Conservation (phyloP, 2,888 invertebrate genomes). For the Orthonevra nobilis region DNA sequence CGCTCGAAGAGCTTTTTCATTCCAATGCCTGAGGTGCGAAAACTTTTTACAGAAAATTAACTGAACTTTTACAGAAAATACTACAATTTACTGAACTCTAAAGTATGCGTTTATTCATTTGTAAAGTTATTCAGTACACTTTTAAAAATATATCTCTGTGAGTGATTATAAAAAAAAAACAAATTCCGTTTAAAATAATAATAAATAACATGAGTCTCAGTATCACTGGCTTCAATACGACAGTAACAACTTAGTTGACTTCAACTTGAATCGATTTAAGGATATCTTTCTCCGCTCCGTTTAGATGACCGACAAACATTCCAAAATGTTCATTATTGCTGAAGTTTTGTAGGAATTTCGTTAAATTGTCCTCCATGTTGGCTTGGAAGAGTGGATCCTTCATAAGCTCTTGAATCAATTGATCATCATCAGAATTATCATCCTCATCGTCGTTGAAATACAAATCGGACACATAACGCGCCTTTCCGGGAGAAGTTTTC, state of each 20-base stretch:
- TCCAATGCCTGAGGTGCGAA: no score
- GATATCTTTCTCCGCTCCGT: slow-evolving; percentile 81
- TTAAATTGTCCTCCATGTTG: slow-evolving; percentile 84
- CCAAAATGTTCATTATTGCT: slow-evolving; percentile 84
- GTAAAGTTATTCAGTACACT: background rate
- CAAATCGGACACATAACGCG: slow-evolving; percentile 76
- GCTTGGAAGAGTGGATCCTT: slow-evolving; percentile 84
- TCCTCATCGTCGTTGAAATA: slow-evolving; percentile 77
- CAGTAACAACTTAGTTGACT: slow-evolving; percentile 27
- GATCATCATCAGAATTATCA: slow-evolving; percentile 80
- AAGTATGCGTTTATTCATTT: slow-evolving; percentile 9
- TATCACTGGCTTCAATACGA: slow-evolving; percentile 1
- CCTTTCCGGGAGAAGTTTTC: slow-evolving; percentile 74
- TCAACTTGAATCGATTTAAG: slow-evolving; percentile 76
- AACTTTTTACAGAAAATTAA: no score
- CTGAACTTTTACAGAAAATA: no score
- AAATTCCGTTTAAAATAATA: slow-evolving; percentile 34
- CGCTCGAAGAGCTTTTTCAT: no score
- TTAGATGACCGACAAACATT: slow-evolving; percentile 84
- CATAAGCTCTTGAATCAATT: slow-evolving; percentile 83
- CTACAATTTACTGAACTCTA: no score
- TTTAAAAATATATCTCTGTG: background rate
- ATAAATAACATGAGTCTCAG: slow-evolving; percentile 50
- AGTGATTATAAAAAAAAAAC: slow-evolving; percentile 37
- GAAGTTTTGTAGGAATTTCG: slow-evolving; percentile 84